phyloP scores from a whole-genome alignment of 2,113 vertebrate genomes.

The Neolamprologus sp. region DNA sequence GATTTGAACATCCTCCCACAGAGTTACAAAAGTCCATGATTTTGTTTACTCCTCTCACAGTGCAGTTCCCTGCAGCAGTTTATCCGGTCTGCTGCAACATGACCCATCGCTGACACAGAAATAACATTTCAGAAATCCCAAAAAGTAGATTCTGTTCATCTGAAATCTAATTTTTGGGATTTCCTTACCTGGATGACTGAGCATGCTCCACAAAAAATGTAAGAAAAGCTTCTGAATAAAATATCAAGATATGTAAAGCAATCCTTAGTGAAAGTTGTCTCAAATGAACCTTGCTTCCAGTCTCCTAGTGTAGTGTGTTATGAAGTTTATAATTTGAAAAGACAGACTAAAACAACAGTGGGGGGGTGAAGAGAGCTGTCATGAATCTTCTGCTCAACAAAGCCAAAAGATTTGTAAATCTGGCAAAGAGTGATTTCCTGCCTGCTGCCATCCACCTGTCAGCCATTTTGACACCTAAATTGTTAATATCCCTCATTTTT shows the following conservation, averaged over 20 bases:
- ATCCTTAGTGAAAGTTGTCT: background rate
- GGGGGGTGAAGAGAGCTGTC: background rate
- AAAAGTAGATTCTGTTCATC: background rate
- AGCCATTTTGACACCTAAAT: slow-evolving; percentile 42
- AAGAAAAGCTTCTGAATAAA: background rate
- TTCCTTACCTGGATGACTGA: background rate
- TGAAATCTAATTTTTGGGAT: background rate
- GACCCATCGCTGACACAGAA: slow-evolving; percentile 6
- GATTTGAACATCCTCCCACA: slow-evolving; percentile 1
- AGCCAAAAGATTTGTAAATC: slow-evolving; percentile 34
- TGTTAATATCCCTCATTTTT: slow-evolving; percentile 42
- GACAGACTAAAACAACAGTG: background rate
- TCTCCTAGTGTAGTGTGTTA: background rate
- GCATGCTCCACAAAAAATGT: background rate
- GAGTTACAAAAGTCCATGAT: background rate
- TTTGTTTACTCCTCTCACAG: slow-evolving; percentile 10
- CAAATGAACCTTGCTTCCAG: background rate
- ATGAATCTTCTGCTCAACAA: slow-evolving; percentile 18
- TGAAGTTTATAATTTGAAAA: background rate
- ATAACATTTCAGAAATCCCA: background rate
- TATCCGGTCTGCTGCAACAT: background rate
- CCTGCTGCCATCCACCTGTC: slow-evolving; percentile 52
- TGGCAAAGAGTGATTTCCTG: slow-evolving; percentile 34
- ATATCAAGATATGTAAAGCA: background rate
- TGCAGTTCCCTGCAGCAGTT: background rate